Evolutionary conservation across 2,888 invertebrate species (phyloP), one percentile per base, ranked within the genome.

Genomic region (Aspidapion aeneum): DNA sequence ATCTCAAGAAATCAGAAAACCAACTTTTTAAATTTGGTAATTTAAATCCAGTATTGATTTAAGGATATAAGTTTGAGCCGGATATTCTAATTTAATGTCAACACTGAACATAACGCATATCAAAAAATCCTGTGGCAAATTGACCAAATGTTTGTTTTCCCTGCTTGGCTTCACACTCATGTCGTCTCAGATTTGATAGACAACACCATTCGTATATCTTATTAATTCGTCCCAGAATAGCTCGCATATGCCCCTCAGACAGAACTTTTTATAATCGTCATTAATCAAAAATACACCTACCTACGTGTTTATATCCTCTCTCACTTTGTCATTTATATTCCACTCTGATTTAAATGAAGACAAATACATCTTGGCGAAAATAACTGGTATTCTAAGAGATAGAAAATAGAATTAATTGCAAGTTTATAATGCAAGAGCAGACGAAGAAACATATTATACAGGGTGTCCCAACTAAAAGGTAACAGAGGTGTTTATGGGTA

Each of bases 151-250:
- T 35, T 35, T 35, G 12, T 35, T 35, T 35, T 35, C 35, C 35
- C 12, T 35, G 35, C 35, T 35, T 35, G 35, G 35, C 35, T 35
- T 35, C 35, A 35, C 3, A 35, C 35, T 7, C 35, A 35, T 35
- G 35, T 35, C 17, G 65, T 63, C 60, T 60, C 12, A 18, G 20
- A 51, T 62, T 71, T 78, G 77, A 78, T 76, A 74, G 78, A 78
- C 78, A 77, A 74, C 74, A 74, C 69, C 78, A 77, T 77, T 77
- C 77, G 77, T 35, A 77, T 74, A 74, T 75, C 76, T 77, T 77
- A 78, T 77, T 77, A 79, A 77, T 77, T 77, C 76, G 75, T 74
- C 76, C 74, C 68, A 77, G 77, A 78, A 79, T 77, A 78, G 74
- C 75, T 71, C 64, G 67, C 66, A 35, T 58, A 69, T 69, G 7